These are phyloP conservation scores for Arizona elegans DNA, from an alignment of 2,113 vertebrate genomes.

Conservation along the genomic window DNA sequence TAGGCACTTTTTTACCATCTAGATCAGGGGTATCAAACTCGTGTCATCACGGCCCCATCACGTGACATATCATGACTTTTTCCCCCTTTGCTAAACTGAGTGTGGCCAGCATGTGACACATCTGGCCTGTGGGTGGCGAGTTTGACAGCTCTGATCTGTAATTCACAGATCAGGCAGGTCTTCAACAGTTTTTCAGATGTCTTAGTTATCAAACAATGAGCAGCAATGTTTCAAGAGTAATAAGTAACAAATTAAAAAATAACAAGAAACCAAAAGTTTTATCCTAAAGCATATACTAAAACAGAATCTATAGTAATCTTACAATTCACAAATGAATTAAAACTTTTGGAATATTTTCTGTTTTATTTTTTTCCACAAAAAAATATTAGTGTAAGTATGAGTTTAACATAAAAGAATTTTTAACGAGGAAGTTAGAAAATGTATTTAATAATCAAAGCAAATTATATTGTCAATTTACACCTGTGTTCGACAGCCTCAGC, in stretches of 20 bases:
- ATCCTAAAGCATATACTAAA: conserved; percentile 5
- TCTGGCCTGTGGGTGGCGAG: too few species aligned
- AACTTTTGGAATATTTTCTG: conserved; percentile 33
- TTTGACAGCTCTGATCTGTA: background rate
- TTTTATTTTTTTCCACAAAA: conserved; percentile 17
- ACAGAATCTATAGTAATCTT: conserved; percentile 14
- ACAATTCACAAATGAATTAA: conserved; percentile 13
- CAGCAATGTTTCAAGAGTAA: background rate
- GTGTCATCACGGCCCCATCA: too few species aligned
- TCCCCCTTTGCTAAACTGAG: too few species aligned
- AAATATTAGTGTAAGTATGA: conserved; percentile 35
- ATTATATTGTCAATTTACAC: conserved; percentile 52
- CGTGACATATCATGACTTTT: too few species aligned
- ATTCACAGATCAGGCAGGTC: background rate
- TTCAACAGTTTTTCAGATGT: background rate
- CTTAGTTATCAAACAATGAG: background rate
- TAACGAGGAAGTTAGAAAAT: conserved; percentile 40
- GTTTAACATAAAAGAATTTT: conserved; percentile 49
- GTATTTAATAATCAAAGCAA: conserved; percentile 50
- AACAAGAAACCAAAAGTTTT: conserved; percentile 6
- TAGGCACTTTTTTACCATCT: background rate
- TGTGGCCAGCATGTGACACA: too few species aligned
- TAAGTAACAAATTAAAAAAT: background rate
- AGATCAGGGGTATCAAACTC: too few species aligned
- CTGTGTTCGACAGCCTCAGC: conserved; percentile 41